Evolutionary conservation across 2,888 invertebrate genomes (phyloP).

Genomic region (Lypha dubia): DNA sequence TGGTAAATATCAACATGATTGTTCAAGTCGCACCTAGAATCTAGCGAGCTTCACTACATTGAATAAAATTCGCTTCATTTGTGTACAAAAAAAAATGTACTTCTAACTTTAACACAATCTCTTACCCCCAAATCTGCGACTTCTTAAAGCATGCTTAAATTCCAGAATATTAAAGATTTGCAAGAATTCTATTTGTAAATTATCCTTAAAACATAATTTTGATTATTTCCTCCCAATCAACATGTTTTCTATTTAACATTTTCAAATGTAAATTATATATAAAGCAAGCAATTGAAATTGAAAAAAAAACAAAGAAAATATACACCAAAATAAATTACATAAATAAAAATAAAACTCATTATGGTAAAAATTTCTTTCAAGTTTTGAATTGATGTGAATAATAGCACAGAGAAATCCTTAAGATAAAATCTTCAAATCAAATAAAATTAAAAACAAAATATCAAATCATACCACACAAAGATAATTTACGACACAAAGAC

Average conservation of each 20-base stretch:
- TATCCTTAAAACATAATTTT: not conserved
- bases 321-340: conserved; percentile 54
- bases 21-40: no score
- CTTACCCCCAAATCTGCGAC: no score
- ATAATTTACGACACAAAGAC: conserved; percentile 49
- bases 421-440: conserved; percentile 60
- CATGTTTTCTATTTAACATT: not conserved
- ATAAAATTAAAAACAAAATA: conserved; percentile 62
- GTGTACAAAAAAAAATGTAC: no score
- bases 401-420: conserved; percentile 60
- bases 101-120: no score
- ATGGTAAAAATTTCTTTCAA: conserved; percentile 56
- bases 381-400: conserved; percentile 68
- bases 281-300: not conserved
- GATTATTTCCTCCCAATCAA: not conserved
- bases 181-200: not conserved
- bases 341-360: conserved; percentile 61
- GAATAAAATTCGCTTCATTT: no score
- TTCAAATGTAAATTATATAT: not conserved
- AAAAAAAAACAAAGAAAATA: not conserved
- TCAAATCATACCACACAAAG: conserved; percentile 43
- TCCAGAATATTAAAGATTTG: no score
- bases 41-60: no score
- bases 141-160: no score
- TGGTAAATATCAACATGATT: no score